phyloP scores from a whole-genome alignment of 2,113 vertebrate genomes.

The Phainopepla nitens region DNA sequence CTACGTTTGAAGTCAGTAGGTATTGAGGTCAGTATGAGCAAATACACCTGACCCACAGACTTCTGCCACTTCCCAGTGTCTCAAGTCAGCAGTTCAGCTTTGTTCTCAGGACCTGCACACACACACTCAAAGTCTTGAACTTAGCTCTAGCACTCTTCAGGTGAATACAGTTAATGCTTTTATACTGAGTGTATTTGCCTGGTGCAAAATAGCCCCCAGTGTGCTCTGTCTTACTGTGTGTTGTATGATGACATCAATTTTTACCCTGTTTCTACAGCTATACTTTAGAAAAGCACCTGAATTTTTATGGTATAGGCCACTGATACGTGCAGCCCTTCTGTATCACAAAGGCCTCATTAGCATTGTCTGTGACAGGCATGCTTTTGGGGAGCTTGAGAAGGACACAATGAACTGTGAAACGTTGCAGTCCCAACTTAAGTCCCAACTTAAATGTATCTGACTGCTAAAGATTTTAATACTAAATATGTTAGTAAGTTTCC shows the following conservation, averaged over 20 bases:
- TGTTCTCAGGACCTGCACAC: background rate
- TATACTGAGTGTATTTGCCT: background rate
- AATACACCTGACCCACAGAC: background rate
- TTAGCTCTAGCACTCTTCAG: background rate
- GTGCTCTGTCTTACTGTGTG: background rate
- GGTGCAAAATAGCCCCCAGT: background rate
- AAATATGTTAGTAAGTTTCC: background rate
- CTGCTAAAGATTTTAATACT: background rate
- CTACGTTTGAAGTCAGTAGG: accelerated
- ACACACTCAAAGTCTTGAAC: background rate
- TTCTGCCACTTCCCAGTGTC: background rate
- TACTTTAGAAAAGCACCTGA: background rate
- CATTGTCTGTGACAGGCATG: background rate
- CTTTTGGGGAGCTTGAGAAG: background rate
- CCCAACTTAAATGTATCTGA: background rate
- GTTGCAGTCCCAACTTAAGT: background rate
- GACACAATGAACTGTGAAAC: background rate
- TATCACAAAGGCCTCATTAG: background rate
- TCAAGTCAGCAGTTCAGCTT: background rate
- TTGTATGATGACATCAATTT: background rate
- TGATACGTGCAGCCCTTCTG: background rate
- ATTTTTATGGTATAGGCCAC: background rate
- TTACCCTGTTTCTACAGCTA: background rate
- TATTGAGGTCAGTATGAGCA: background rate
- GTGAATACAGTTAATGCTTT: background rate